Base-by-base conservation (phyloP, 2,888 invertebrate species). In the Lissocephala sabroskyi region DNA sequence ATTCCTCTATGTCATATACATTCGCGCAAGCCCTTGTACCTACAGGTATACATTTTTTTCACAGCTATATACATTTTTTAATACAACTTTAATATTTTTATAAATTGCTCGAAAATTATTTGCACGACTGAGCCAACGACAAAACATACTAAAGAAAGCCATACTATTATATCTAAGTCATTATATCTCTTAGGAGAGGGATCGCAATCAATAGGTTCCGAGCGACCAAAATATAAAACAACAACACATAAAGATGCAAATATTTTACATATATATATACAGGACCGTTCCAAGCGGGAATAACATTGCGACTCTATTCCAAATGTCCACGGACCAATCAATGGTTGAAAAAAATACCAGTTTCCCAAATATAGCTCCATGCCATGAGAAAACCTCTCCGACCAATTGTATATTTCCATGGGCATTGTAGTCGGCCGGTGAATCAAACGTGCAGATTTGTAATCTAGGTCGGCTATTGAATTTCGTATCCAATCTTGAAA, bases 271-370 rank as follows among this genome's bases (percentile, higher is more conserved):
- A 56, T 14, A 41, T 33, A 61, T 3, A 62, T 48, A 19, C 58
- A 61, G 9, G 45, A 28, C 4, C 62, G 58, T 35, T 62, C 62
- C 52, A 50, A 62, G 1, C 51, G 42, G 5, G 45, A 47, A 1
- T 33, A 42, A 0, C 50, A 5, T 6, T 18, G 29, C 0, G 28
- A n/a, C 1, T 30, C 17, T 5, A 44, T 39, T 9, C 52, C 62
- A 13, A 51, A 40, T 0, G 52, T 52, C 62, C 62, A 62, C 5
- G 62, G 62, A 1, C 62, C 62, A 3, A 47, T 41, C 10, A 62
- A 9, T 3, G 62, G 45, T 23, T 62, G 62, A 51, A 61, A 62
- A n/a, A 62, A 45, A 43, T 48, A 61, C 62, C 58, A 62, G 4
- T 53, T 51, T 0, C 49, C 49, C 50, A 62, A 51, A 28, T 32